phyloP scores from a whole-genome alignment of 2,888 invertebrate species.

The Ophion obscuratus region DNA sequence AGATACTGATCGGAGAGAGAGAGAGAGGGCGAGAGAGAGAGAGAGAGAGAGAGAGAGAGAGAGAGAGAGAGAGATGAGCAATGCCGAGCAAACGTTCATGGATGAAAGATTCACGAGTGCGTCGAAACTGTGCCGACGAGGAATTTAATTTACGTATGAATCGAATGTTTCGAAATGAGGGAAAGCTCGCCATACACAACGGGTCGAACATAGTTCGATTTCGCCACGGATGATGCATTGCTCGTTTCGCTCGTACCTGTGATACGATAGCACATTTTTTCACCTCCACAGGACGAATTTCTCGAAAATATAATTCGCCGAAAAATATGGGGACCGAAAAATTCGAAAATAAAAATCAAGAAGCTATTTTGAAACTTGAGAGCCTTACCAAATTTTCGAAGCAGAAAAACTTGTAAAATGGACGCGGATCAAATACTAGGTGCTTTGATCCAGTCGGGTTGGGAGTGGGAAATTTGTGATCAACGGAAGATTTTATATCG shows the following conservation, averaged over 20 bases:
- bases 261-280: constrained; percentile 43
- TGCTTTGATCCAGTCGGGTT: too few species aligned
- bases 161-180: constrained; percentile 63
- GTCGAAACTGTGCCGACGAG: constrained; percentile 58
- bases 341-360: neutral
- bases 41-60: constrained; percentile 34
- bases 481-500: too few species aligned
- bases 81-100: constrained; percentile 18
- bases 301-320: neutral
- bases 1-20: constrained; percentile 31
- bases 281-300: neutral
- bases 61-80: constrained; percentile 9
- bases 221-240: constrained; percentile 62
- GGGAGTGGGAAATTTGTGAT: too few species aligned
- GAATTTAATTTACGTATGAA: constrained; percentile 68
- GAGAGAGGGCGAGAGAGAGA: constrained; percentile 13
- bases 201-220: constrained; percentile 51
- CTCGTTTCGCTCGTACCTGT: constrained; percentile 57
- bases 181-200: constrained; percentile 56
- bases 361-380: neutral
- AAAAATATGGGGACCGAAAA: constrained; percentile 2
- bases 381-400: neutral
- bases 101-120: constrained; percentile 55
- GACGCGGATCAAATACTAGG: too few species aligned
- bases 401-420: too few species aligned